Evolutionary conservation across 2,113 vertebrate genomes (phyloP).

Genomic region (Macrotis lagotis): DNA sequence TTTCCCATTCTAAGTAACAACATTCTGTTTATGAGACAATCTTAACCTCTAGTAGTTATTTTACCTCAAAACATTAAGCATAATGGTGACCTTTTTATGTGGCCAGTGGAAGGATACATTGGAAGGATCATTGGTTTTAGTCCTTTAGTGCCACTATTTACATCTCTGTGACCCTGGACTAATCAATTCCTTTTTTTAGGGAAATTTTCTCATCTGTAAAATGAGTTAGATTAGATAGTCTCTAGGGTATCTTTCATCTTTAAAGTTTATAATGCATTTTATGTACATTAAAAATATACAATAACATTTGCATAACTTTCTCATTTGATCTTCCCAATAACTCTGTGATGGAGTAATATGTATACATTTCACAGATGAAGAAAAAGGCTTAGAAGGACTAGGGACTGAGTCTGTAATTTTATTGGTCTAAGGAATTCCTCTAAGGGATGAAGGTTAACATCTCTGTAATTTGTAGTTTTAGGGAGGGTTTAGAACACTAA

Average conservation of each 20-base stretch:
- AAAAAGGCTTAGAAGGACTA: neutral
- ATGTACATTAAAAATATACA: neutral
- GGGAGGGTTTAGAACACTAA: neutral
- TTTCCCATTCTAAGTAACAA: constrained; percentile 54
- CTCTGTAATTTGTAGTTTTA: neutral
- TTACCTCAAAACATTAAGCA: fast-evolving
- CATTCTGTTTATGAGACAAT: neutral
- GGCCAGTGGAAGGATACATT: neutral
- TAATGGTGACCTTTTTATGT: neutral
- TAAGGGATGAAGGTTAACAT: neutral
- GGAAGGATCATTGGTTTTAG: neutral
- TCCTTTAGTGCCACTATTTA: neutral
- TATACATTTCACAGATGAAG: neutral
- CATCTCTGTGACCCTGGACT: neutral
- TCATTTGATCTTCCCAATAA: neutral
- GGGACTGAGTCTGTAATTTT: neutral
- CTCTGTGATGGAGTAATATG: neutral
- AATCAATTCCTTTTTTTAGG: neutral
- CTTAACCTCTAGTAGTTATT: neutral
- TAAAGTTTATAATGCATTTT: neutral
- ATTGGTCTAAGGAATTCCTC: neutral
- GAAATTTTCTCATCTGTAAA: neutral
- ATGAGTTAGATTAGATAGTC: neutral
- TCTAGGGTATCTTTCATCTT: neutral
- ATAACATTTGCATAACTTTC: neutral